Evolutionary conservation across 2,888 invertebrate genomes (phyloP).

Genomic region (Adineta ricciae): DNA sequence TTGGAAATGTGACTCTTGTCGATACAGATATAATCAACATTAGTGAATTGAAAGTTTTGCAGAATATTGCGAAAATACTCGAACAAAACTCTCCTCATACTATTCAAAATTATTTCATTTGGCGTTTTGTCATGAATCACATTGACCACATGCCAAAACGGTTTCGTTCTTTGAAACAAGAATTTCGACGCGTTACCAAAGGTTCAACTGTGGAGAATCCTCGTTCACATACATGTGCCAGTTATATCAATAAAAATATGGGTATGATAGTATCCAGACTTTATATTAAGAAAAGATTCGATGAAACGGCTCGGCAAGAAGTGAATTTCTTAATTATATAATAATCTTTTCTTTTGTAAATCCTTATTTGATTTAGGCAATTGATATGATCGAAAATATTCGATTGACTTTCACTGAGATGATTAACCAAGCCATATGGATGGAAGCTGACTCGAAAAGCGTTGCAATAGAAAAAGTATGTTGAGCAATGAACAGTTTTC

Average conservation of each 20-base stretch:
- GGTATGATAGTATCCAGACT: slow-evolving; percentile 81
- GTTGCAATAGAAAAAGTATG: slow-evolving; percentile 43
- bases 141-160: too few species aligned
- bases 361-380: slow-evolving; percentile 37
- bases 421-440: slow-evolving; percentile 42
- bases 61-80: not conserved
- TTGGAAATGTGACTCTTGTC: not conserved
- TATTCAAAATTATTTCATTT: not conserved
- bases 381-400: slow-evolving; percentile 42
- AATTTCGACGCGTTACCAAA: not conserved
- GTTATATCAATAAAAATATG: slow-evolving; percentile 75
- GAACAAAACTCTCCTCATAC: not conserved
- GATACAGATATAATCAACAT: not conserved
- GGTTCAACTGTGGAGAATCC: not conserved
- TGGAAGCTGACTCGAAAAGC: slow-evolving; percentile 41
- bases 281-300: slow-evolving; percentile 77
- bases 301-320: slow-evolving; percentile 67
- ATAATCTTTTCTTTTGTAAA: not conserved
- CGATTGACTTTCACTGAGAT: slow-evolving; percentile 42
- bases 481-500: not conserved
- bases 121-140: not conserved
- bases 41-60: not conserved
- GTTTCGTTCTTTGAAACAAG: not conserved
- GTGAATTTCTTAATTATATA: not conserved
- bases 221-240: slow-evolving; percentile 59